phyloP scores from a whole-genome alignment of 2,113 vertebrate species.

The Picathartes gymnocephalus region DNA sequence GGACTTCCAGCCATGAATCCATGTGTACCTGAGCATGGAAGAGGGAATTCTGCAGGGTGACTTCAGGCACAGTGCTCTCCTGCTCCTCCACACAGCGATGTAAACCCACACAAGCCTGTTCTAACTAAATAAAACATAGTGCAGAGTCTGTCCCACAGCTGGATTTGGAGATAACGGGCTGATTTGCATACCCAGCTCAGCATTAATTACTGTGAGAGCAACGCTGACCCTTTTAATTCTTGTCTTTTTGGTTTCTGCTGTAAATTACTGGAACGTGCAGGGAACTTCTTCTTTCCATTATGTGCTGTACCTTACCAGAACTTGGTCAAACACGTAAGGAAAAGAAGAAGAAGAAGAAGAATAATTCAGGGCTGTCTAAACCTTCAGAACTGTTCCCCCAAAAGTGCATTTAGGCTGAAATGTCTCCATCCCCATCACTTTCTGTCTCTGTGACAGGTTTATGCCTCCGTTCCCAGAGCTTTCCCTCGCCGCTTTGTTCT shows the following conservation, averaged over 20 bases:
- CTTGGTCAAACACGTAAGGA: neutral
- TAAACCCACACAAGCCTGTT: neutral
- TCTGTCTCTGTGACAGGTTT: conserved; percentile 71
- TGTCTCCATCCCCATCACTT: neutral
- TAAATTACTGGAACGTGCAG: neutral
- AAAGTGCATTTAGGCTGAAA: neutral
- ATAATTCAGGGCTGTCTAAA: neutral
- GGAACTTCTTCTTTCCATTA: neutral
- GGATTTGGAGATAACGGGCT: neutral
- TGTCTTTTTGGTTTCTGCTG: neutral
- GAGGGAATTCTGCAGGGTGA: neutral
- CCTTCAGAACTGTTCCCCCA: neutral
- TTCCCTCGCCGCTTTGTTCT: conserved; percentile 89
- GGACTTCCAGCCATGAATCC: neutral
- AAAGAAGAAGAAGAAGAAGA: neutral
- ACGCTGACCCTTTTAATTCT: neutral
- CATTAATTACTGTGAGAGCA: neutral
- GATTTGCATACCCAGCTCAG: neutral
- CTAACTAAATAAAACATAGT: neutral
- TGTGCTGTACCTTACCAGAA: neutral
- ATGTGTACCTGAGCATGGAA: fast-evolving
- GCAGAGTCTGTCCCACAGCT: neutral
- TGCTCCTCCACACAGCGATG: neutral
- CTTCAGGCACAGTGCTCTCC: neutral
- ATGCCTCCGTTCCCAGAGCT: conserved; percentile 62